Evolutionary conservation across 2,113 vertebrate species (phyloP).

Genomic region (Corythaeola cristata): DNA sequence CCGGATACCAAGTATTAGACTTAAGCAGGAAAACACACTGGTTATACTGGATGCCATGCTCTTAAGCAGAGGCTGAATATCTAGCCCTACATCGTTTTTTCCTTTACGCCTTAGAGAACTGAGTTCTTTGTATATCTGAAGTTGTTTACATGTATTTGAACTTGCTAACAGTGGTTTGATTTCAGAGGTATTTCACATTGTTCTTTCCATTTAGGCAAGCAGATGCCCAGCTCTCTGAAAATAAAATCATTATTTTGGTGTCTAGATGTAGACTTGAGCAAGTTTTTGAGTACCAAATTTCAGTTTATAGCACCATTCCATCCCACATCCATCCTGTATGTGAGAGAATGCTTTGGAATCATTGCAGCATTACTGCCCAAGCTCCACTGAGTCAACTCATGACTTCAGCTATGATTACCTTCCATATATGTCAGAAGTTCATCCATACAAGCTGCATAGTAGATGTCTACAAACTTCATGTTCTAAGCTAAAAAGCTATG

Average conservation of each 20-base stretch:
- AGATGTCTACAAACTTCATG: background rate
- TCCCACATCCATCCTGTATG: accelerated
- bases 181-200: background rate
- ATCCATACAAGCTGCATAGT: accelerated
- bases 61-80: background rate
- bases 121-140: background rate
- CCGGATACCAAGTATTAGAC: background rate
- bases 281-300: background rate
- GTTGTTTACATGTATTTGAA: accelerated
- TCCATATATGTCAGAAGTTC: background rate
- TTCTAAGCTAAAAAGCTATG: background rate
- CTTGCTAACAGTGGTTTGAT: background rate
- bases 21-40: background rate
- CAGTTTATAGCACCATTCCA: background rate
- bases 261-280: background rate
- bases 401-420: background rate
- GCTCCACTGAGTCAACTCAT: background rate
- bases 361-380: background rate
- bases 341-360: background rate
- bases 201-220: background rate
- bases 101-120: background rate
- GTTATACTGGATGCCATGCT: background rate
- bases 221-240: background rate
- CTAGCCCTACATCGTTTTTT: background rate
- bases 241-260: background rate